Evolutionary conservation across 2,888 invertebrate species (phyloP).

Genomic region (Sesia bembeciformis): DNA sequence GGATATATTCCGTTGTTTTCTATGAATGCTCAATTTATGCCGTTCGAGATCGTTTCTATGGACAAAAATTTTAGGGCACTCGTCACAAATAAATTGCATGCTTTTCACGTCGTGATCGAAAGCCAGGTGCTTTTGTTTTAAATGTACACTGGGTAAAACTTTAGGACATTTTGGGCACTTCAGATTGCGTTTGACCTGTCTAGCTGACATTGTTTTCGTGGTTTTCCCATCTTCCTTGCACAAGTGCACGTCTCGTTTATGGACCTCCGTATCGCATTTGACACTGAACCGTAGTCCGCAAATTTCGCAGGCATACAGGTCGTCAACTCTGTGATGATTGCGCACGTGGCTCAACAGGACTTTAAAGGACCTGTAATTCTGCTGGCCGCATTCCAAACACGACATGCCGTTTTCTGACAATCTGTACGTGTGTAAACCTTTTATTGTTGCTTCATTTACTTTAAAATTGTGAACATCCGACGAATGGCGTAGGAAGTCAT

Average conservation of each 20-base stretch:
- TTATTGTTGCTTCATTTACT: neutral
- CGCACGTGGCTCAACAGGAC: neutral
- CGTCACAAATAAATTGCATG: neutral
- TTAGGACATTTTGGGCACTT: slow-evolving; percentile 13
- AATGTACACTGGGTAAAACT: slow-evolving; percentile 5
- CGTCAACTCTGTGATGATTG: too few species aligned
- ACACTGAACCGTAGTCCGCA: slow-evolving; percentile 9
- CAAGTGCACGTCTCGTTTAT: slow-evolving; percentile 1
- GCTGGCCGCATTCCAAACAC: slow-evolving; percentile 17
- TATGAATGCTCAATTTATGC: slow-evolving; percentile 28
- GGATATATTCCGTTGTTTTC: slow-evolving; percentile 25
- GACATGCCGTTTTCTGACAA: slow-evolving; percentile 8
- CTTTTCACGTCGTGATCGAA: neutral
- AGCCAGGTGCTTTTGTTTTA: neutral
- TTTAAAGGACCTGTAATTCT: neutral
- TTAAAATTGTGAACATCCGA: neutral
- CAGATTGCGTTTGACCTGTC: slow-evolving; percentile 2
- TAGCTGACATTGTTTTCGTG: too few species aligned
- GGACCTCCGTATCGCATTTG: neutral
- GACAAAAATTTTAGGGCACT: slow-evolving; percentile 14
- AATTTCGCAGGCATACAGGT: neutral
- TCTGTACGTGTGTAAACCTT: neutral
- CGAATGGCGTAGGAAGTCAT: neutral
- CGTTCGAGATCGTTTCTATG: slow-evolving; percentile 14
- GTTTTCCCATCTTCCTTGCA: slow-evolving; percentile 10